Evolutionary conservation across 2,888 invertebrate genomes (phyloP).

Genomic region (Drosophila kanekoi): DNA sequence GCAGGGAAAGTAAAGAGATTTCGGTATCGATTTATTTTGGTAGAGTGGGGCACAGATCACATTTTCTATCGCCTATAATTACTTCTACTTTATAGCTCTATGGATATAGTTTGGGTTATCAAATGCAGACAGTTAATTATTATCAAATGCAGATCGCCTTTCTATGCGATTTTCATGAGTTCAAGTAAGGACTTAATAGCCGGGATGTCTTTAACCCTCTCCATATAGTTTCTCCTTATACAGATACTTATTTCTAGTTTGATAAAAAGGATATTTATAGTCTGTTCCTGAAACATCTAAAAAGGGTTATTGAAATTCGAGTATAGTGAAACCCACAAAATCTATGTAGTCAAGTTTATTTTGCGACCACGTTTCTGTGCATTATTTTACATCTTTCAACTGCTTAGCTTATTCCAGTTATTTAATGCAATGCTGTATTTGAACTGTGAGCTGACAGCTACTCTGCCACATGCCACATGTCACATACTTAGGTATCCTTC

Average conservation of each 20-base stretch:
- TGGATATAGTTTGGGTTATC: too few species aligned
- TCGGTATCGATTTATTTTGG: neutral
- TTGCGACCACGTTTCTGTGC: neutral
- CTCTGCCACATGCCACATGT: slow-evolving; percentile 24
- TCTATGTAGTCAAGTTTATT: neutral
- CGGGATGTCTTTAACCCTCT: neutral
- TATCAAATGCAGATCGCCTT: too few species aligned
- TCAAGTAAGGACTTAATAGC: neutral
- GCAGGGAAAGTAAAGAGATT: neutral
- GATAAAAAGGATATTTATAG: too few species aligned
- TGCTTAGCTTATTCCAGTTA: neutral
- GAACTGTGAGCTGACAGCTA: slow-evolving; percentile 7
- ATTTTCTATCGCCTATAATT: too few species aligned
- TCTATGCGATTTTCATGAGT: too few species aligned
- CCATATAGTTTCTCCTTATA: too few species aligned
- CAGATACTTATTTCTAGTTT: too few species aligned
- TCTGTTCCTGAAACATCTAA: too few species aligned
- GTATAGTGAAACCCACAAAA: too few species aligned
- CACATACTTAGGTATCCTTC: slow-evolving; percentile 25
- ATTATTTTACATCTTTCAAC: neutral
- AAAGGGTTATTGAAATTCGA: neutral
- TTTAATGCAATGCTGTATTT: slow-evolving; percentile 1
- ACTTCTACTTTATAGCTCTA: too few species aligned
- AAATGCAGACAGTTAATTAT: too few species aligned
- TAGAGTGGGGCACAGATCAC: neutral